Evolutionary conservation across 2,113 vertebrate species (phyloP).

Genomic region (Eubucco bourcierii): DNA sequence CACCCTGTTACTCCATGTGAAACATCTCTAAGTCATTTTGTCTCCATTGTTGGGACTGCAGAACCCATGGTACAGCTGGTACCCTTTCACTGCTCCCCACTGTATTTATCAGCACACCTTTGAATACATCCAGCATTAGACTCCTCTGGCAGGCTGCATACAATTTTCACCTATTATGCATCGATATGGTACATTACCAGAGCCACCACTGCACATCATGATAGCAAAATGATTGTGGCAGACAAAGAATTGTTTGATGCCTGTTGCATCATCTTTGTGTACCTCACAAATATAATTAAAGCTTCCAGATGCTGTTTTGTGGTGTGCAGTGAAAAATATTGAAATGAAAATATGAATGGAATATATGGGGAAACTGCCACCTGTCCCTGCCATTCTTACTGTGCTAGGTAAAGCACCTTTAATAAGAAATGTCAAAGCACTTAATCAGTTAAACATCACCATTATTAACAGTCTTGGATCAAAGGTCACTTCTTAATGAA

Average conservation of each 20-base stretch:
- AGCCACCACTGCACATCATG: not conserved
- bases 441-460: not conserved
- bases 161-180: not conserved
- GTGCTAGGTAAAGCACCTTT: not conserved
- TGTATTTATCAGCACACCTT: constrained; percentile 51
- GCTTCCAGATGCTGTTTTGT: not conserved
- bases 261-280: constrained; percentile 14
- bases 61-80: not conserved
- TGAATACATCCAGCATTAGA: constrained; percentile 48
- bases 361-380: not conserved
- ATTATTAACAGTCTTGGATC: not conserved
- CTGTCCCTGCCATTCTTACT: not conserved
- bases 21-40: not conserved
- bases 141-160: constrained; percentile 32
- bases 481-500: not conserved
- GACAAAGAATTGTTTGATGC: not conserved
- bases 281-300: constrained; percentile 53
- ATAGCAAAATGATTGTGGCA: not conserved
- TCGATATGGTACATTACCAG: constrained; percentile 19
- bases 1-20: not conserved
- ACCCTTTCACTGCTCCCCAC: constrained; percentile 74
- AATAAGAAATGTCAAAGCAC: not conserved
- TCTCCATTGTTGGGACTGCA: not conserved
- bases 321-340: not conserved
- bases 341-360: not conserved